Conservation (phyloP, 2,797 vertebrate species). For the Takifugu ocellatus region DNA sequence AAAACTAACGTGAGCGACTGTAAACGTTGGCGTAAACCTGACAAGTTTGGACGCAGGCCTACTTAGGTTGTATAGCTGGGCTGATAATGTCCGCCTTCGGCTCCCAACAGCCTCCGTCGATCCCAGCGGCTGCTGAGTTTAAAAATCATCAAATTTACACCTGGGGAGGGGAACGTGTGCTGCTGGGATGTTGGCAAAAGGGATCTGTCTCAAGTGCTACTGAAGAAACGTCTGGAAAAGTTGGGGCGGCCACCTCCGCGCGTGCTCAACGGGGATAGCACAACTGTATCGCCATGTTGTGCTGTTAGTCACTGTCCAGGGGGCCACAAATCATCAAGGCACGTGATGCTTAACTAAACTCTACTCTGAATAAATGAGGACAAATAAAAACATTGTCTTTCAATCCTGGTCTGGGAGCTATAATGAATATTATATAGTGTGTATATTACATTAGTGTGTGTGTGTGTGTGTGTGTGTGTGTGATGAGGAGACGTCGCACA, state of each 20-base stretch:
- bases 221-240: constrained; percentile 33
- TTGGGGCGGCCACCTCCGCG: too few species aligned
- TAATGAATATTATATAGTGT: constrained; percentile 45
- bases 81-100: too few species aligned
- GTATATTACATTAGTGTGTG: constrained; percentile 55
- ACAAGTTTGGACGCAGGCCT: not conserved
- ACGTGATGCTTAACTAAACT: constrained; percentile 28
- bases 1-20: not conserved
- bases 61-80: not conserved
- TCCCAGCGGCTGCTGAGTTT: too few species aligned
- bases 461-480: constrained; percentile 40
- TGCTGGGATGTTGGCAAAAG: constrained; percentile 53
- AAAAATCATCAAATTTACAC: constrained; percentile 9
- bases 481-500: constrained; percentile 65
- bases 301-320: constrained; percentile 13
- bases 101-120: too few species aligned
- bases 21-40: not conserved
- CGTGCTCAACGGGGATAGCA: not conserved
- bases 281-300: not conserved
- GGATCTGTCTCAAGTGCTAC: constrained; percentile 56
- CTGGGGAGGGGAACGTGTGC: constrained; percentile 25
- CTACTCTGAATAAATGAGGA: not conserved
- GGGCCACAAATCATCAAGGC: constrained; percentile 41
- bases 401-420: not conserved
- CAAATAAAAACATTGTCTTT: not conserved